Conservation (phyloP, 2,797 vertebrate species). For the Hephaestus fuliginosus region DNA sequence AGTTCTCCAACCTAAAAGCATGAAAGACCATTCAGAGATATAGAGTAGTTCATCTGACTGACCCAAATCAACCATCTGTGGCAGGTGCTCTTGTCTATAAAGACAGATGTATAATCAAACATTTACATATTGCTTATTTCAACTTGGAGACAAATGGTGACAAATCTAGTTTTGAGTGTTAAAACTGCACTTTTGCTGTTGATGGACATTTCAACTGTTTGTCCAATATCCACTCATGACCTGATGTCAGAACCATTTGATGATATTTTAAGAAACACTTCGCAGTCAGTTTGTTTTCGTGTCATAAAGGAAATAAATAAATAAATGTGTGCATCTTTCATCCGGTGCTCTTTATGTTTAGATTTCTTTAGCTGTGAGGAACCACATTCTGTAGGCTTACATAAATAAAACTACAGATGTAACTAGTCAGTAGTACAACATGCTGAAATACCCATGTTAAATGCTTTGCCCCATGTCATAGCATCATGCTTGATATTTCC, state of each 20-base stretch:
- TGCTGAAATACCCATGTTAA: background rate
- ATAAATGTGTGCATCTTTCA: no score
- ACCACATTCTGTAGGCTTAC: background rate
- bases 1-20: no score
- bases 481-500: conserved; percentile 16
- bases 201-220: no score
- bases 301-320: background rate
- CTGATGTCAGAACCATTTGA: no score
- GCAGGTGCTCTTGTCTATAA: background rate
- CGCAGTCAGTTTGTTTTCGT: background rate
- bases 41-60: no score
- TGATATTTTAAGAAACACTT: background rate
- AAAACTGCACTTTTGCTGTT: no score
- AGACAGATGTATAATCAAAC: background rate
- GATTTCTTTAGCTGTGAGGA: background rate
- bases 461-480: background rate
- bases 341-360: background rate
- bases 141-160: no score
- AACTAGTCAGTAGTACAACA: background rate
- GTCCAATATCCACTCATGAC: no score
- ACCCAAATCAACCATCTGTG: no score
- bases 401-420: background rate
- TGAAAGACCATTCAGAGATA: no score
- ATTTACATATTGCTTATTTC: background rate
- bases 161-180: no score